These are phyloP conservation scores for Galleria mellonella DNA, from an alignment of 1,140 invertebrate species.

Conservation along the genomic window DNA sequence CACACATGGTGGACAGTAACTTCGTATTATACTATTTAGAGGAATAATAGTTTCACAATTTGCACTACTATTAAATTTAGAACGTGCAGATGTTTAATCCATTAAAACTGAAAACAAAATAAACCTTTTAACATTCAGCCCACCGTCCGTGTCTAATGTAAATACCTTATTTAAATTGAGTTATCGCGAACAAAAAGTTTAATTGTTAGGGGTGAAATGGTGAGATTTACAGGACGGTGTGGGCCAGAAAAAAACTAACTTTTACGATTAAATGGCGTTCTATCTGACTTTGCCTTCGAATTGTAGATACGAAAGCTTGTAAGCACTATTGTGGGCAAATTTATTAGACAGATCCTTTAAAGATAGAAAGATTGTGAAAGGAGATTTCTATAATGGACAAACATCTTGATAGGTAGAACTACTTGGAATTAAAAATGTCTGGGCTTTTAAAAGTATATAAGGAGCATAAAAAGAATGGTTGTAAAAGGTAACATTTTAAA, in stretches of 20 bases:
- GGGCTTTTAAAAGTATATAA: too few relatives aligned
- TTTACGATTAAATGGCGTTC: slow-evolving; percentile 18
- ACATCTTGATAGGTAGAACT: too few relatives aligned
- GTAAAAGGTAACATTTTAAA: too few relatives aligned
- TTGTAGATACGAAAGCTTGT: not conserved
- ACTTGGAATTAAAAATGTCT: too few relatives aligned
- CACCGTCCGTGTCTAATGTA: slow-evolving; percentile 1
- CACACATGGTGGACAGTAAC: too few relatives aligned
- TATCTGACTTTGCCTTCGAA: not conserved
- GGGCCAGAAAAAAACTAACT: slow-evolving; percentile 22
- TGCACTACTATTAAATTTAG: too few relatives aligned
- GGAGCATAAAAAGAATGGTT: too few relatives aligned
- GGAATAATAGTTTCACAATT: too few relatives aligned
- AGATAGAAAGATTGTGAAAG: too few relatives aligned
- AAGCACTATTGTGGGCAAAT: not conserved
- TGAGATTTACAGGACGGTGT: slow-evolving; percentile 3
- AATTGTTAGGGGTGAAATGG: slow-evolving; percentile 7
- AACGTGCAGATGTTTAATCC: not conserved
- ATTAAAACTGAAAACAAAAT: not conserved
- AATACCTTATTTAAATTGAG: slow-evolving; percentile 10
- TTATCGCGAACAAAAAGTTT: slow-evolving; percentile 9
- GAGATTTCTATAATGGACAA: too few relatives aligned
- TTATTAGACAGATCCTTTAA: not conserved
- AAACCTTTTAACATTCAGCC: not conserved
- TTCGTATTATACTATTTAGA: too few relatives aligned